Base-by-base conservation (phyloP, 2,888 invertebrate genomes). In the Bibio marci region DNA sequence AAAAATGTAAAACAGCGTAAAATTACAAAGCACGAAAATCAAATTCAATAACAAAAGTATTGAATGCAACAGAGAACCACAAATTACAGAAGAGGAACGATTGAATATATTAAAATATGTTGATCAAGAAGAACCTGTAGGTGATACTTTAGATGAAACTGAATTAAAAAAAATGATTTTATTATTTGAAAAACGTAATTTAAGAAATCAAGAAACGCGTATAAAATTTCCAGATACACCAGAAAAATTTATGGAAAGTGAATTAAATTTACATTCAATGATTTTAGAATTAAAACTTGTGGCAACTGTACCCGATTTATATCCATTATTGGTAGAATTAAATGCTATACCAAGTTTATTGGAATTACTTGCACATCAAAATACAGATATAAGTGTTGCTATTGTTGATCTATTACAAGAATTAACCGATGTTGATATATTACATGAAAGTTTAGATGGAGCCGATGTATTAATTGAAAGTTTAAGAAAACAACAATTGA, bases 191-290 rank as follows among this genome's bases (percentile, higher is more conserved):
- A 97, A 98, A 58, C 75, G 87, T 53, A 82, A 86, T 36, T 66
- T 92, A 8, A 85, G 78, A 54, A 98, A 98, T 59, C 83, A 95
- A 57, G 97, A 98, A 64, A 87, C 95, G 83, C 71, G 98, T 46
- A 95, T 98, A 12, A 98, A 99, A 62, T 97, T 91, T 61, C 87
- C 94, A 0, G 97, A 95, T 56, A 79, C 81, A 52, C 90, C 95
- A 7, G 91, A 94, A 57, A 95, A 94, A 70, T 98, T 98, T 58
- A 94, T 98, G 80, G 82, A 98, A 50, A 94, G 95, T 42, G 98
- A 98, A 65, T 69, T 97, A 30, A 92, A 94, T 58, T 63, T 94
- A 42, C 86, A 91, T 61, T 83, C 85, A 51, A 77, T 80, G 5
- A 69, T 94, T 46, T 86, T 90, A 64, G 88, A 71, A 22, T 70